Conservation (phyloP, 2,113 vertebrate species). For the Pampusana beccarii region DNA sequence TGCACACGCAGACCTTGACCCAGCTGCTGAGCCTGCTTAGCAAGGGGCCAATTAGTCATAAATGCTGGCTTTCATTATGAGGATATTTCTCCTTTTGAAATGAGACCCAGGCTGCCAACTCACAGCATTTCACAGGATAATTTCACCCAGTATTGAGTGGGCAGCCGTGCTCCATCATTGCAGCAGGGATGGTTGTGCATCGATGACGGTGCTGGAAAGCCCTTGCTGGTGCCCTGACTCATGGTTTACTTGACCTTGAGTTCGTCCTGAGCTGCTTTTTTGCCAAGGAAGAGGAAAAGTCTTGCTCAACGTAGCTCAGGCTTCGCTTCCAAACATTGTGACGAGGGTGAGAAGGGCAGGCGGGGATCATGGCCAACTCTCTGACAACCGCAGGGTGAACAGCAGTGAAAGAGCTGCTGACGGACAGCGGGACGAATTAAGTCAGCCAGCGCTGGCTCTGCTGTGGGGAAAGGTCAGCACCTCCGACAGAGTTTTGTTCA, state of each 20-base stretch:
- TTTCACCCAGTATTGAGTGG: accelerated
- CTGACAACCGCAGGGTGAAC: not conserved
- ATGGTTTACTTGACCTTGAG: not conserved
- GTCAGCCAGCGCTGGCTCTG: not conserved
- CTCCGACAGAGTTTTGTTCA: not conserved
- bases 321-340: not conserved
- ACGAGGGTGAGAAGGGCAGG: not conserved
- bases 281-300: not conserved
- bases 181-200: not conserved
- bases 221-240: not conserved
- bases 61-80: not conserved
- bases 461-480: not conserved
- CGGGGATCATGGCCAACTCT: not conserved
- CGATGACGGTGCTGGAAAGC: accelerated
- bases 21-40: not conserved
- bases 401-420: accelerated
- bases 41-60: not conserved
- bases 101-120: not conserved
- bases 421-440: accelerated
- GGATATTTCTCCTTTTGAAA: not conserved
- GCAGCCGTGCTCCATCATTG: not conserved
- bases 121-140: not conserved
- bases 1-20: not conserved
- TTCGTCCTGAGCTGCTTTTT: not conserved
- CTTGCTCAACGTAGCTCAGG: not conserved